Percentiles rank a stretch among this genome's conserved stretches.
These are phyloP conservation scores for Corythornis cristatus DNA, from an alignment of 2,113 vertebrate genomes.

Conservation along the genomic window DNA sequence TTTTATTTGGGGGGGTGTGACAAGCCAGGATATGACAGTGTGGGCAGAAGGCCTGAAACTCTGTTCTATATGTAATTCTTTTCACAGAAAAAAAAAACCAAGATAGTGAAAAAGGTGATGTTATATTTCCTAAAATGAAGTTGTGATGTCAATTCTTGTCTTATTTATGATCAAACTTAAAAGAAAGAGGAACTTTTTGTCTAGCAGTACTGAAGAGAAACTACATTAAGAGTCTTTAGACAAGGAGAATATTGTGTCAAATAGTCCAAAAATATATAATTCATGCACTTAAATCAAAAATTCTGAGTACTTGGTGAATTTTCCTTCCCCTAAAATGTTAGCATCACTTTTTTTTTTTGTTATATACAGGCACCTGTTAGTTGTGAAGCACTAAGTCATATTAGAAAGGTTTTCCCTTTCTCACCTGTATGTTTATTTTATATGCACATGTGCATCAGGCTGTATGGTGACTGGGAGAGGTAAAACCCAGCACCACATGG, in stretches of 20 bases:
- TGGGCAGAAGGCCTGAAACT: neutral
- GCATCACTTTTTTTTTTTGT: neutral
- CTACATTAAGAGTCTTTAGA: neutral
- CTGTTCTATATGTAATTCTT: neutral
- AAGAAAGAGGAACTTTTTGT: neutral
- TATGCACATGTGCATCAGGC: neutral
- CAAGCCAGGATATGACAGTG: neutral
- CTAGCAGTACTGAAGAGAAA: neutral
- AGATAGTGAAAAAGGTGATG: neutral
- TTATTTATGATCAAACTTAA: neutral
- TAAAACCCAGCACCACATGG: neutral
- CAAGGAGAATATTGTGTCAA: neutral
- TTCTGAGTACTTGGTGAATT: neutral
- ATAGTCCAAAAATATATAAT: neutral
- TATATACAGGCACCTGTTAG: neutral
- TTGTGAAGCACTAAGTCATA: neutral
- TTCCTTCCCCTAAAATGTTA: neutral
- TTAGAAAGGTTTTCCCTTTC: neutral
- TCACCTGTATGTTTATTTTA: neutral
- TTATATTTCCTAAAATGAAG: neutral
- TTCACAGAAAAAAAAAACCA: neutral
- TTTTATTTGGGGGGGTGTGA: neutral
- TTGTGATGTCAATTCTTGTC: neutral
- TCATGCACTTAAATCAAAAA: neutral
- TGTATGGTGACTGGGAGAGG: neutral